Evolutionary conservation across 1,140 invertebrate species (phyloP).

Genomic region (Bradysia coprophila): DNA sequence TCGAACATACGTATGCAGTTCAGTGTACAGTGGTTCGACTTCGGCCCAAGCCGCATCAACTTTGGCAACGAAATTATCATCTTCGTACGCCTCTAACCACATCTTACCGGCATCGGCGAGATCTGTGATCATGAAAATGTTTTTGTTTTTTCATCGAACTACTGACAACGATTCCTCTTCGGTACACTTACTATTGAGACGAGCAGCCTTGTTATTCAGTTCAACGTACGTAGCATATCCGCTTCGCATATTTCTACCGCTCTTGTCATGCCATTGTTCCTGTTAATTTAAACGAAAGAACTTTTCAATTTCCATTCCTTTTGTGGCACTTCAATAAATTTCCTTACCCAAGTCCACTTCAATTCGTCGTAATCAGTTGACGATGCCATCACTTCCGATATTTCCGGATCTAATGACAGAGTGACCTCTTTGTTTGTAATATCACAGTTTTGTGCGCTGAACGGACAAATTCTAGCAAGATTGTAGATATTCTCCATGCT

Average conservation of each 20-base stretch:
- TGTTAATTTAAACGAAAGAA: no score
- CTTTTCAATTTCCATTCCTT: no score
- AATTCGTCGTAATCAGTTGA: conserved; percentile 55
- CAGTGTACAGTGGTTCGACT: conserved; percentile 35
- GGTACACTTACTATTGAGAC: conserved; percentile 62
- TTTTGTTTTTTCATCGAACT: conserved; percentile 19
- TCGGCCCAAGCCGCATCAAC: conserved; percentile 28
- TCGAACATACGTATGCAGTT: conserved; percentile 42
- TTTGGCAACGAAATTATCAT: conserved; percentile 24
- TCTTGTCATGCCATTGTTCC: conserved; percentile 50
- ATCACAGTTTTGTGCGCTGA: conserved; percentile 26
- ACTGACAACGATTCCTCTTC: conserved; percentile 13
- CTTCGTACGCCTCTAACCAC: conserved; percentile 37
- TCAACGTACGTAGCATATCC: conserved; percentile 52
- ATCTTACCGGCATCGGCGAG: conserved; percentile 20
- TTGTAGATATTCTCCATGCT: conserved; percentile 64
- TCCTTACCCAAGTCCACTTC: conserved; percentile 55
- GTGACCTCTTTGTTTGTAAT: conserved; percentile 48
- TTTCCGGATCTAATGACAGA: conserved; percentile 60
- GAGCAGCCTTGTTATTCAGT: conserved; percentile 59
- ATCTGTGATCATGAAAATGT: no score
- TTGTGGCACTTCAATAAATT: no score
- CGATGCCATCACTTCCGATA: conserved; percentile 41
- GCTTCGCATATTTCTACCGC: conserved; percentile 46
- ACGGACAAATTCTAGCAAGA: conserved; percentile 58